phyloP scores from a whole-genome alignment of 2,888 invertebrate genomes.

The Loripinus fragilis region DNA sequence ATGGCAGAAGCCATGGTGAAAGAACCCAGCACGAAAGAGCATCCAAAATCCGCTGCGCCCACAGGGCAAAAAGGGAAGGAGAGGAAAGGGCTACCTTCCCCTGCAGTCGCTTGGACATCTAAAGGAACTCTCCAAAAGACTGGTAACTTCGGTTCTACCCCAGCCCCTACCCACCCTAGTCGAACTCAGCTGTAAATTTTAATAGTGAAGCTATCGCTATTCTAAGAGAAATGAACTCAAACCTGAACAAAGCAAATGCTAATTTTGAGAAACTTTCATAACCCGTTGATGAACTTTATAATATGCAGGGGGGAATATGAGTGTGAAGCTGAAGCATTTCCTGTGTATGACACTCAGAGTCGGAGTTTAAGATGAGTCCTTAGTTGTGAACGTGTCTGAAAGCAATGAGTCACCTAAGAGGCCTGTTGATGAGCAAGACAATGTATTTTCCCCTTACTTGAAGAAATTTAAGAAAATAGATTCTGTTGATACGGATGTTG shows the following conservation, averaged over 20 bases:
- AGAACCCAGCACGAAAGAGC: no score
- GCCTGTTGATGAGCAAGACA: not conserved
- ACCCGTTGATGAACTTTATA: not conserved
- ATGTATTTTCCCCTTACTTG: not conserved
- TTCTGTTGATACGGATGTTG: not conserved
- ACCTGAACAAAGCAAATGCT: not conserved
- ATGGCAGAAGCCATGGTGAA: no score
- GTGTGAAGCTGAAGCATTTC: no score
- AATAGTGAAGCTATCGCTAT: constrained; percentile 3
- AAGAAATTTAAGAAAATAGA: constrained; percentile 10
- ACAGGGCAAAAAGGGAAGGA: not conserved
- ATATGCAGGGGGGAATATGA: no score
- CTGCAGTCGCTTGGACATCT: not conserved
- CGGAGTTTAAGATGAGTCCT: not conserved
- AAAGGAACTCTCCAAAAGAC: no score
- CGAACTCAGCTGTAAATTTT: not conserved
- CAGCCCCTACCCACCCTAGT: not conserved
- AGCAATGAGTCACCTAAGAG: not conserved
- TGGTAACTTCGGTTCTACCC: no score
- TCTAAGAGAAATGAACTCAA: not conserved
- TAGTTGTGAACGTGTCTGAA: not conserved
- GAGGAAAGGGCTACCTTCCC: not conserved
- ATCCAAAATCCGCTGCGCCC: no score
- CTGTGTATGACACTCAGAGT: no score
- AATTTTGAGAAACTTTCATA: not conserved